These are phyloP conservation scores for Bradypus variegatus DNA, from an alignment of 2,797 vertebrate species.

Conservation along the genomic window DNA sequence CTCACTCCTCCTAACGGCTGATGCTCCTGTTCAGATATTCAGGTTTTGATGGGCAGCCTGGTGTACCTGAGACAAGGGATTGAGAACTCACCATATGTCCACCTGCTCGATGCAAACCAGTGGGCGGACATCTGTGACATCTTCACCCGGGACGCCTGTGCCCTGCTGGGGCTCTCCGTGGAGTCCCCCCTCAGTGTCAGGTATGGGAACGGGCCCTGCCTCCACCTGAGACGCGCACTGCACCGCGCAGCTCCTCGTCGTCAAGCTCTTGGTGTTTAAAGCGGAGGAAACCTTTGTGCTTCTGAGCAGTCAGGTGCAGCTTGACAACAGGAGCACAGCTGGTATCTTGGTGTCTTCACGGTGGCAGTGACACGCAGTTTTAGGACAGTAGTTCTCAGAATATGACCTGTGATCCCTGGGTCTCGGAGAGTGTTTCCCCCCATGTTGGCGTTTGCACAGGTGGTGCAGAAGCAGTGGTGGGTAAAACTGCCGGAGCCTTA, in stretches of 20 bases:
- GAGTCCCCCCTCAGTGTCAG: conserved; percentile 85
- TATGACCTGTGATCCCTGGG: background rate
- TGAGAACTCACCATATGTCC: conserved; percentile 83
- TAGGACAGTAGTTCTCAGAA: background rate
- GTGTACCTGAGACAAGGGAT: conserved; percentile 84
- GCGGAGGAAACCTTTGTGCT: background rate
- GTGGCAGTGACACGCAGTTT: background rate
- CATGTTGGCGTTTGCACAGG: background rate
- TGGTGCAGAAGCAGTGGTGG: background rate
- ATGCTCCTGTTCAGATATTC: conserved; percentile 75
- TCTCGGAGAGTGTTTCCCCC: background rate
- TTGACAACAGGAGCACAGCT: background rate
- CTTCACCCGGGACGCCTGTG: conserved; percentile 83
- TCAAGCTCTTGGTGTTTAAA: background rate
- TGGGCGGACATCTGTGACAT: conserved; percentile 88
- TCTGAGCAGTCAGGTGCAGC: background rate
- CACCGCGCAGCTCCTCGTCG: background rate
- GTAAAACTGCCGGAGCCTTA: background rate
- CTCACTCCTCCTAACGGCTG: background rate
- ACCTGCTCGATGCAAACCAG: conserved; percentile 82
- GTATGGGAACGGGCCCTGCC: conserved; percentile 58
- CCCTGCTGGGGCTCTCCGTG: conserved; percentile 81
- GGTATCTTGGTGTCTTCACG: background rate
- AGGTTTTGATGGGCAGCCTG: conserved; percentile 84
- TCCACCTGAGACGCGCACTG: background rate